Conservation (phyloP, 2,113 vertebrate species). For the Plotosus lineatus region DNA sequence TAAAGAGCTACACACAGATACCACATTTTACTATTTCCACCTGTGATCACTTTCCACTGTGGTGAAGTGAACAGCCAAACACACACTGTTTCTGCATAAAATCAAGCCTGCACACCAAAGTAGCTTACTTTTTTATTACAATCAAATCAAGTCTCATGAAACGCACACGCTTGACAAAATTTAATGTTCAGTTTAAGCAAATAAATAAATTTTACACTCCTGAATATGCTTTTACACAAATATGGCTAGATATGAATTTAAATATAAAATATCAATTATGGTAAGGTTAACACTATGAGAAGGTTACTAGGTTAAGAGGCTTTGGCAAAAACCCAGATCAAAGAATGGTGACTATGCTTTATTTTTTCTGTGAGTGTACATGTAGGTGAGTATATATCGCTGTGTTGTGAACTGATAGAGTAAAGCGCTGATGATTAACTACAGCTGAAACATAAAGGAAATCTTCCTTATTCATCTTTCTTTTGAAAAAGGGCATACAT, state of each 20-base stretch:
- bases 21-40: slow-evolving; percentile 25
- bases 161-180: background rate
- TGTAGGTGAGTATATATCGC: slow-evolving; percentile 11
- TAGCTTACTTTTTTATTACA: background rate
- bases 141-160: background rate
- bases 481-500: background rate
- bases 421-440: slow-evolving; percentile 29
- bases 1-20: slow-evolving; percentile 11
- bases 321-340: background rate
- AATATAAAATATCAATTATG: background rate
- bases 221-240: background rate
- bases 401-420: slow-evolving; percentile 19
- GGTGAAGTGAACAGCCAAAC: background rate
- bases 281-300: background rate
- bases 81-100: background rate
- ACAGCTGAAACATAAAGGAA: slow-evolving; percentile 28
- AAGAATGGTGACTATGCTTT: slow-evolving; percentile 11
- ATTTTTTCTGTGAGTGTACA: slow-evolving; percentile 25
- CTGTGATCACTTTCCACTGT: slow-evolving; percentile 41
- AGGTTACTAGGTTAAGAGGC: slow-evolving; percentile 11
- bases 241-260: background rate
- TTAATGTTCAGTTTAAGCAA: background rate
- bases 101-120: slow-evolving; percentile 10
- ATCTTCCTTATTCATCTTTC: slow-evolving; percentile 30
- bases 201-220: background rate